These are phyloP conservation scores for Drosophila longiperda DNA, from an alignment of 2,888 invertebrate genomes.

Conservation along the genomic window DNA sequence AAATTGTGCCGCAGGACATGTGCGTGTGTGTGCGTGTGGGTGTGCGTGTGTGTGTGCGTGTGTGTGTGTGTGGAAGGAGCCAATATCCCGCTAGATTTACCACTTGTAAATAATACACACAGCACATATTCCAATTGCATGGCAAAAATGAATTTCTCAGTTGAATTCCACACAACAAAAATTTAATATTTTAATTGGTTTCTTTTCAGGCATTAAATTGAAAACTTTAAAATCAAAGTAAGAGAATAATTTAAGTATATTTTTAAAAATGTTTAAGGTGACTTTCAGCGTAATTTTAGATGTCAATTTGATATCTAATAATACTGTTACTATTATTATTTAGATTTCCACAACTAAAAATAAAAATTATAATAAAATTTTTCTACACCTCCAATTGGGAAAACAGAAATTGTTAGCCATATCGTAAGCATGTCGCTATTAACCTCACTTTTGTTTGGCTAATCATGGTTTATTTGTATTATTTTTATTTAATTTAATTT, in stretches of 20 bases:
- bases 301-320: background rate
- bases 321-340: too few relatives aligned
- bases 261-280: background rate
- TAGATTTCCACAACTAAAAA: too few relatives aligned
- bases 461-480: constrained; percentile 3
- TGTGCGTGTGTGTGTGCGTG: constrained; percentile 11
- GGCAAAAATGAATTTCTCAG: constrained; percentile 2
- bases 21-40: constrained; percentile 18
- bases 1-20: constrained; percentile 43
- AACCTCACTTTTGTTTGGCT: constrained; percentile 27
- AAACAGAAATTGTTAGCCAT: background rate
- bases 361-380: background rate
- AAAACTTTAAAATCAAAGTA: background rate
- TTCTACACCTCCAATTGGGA: background rate
- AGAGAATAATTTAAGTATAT: background rate
- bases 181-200: background rate
- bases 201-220: background rate
- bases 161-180: background rate
- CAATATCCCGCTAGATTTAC: constrained; percentile 45
- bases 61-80: constrained; percentile 12
- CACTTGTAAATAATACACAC: constrained; percentile 42
- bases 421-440: constrained; percentile 33
- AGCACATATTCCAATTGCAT: constrained; percentile 25
- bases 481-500: background rate
- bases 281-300: background rate